Evolutionary conservation across 2,888 invertebrate genomes (phyloP), one percentile per base, ranked within the genome.

Genomic region (Cerceris ruficornis): DNA sequence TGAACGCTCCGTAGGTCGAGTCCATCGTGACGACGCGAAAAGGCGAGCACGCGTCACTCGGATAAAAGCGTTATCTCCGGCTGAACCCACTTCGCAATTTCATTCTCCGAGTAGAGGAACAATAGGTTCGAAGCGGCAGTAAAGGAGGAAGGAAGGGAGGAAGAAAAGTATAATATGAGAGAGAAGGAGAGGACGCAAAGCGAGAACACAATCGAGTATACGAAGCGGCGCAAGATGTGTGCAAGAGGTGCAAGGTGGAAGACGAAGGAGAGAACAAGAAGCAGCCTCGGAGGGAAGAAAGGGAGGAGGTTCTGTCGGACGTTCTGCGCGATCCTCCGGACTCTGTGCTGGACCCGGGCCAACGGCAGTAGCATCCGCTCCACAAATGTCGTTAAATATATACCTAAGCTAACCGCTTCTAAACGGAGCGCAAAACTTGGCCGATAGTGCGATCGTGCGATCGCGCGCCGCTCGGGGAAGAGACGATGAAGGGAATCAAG

Each of bases 371-470:
- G 88, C 90, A 90, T 90, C 89, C 90, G 90, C 76, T 90, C 89
- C 85, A 89, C 90, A 89, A 90, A 90, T 90, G 88, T 87, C 88
- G 87, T 89, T 90, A 88, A 90, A 90, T 90, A 89, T 90, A 90
- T 86, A 88, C 80, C 87, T 76, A 82, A 86, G 80, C 84, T 77
- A 85, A 82, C 84, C 82, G 85, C 67, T 71, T 77, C 82, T 86
- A 86, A 86, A 86, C 86, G 78, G 86, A 85, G 75, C 80, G 76
- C 82, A 66, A 82, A 86, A 83, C 77, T 87, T 81, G 75, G 69
- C 77, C 80, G 87, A 84, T 82, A 79, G 75, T 66, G 57, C 69
- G 80, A 81, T 74, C 66, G 61, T 59, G 67, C 62, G 73, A 72
- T 58, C 64, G 54, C 46, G 7, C 41, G 50, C 17, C 11, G 28